A percentile compares a stretch with the other conserved stretches of the same genome.
Conservation (phyloP, 2,797 vertebrate genomes). For the Danio choprae region DNA sequence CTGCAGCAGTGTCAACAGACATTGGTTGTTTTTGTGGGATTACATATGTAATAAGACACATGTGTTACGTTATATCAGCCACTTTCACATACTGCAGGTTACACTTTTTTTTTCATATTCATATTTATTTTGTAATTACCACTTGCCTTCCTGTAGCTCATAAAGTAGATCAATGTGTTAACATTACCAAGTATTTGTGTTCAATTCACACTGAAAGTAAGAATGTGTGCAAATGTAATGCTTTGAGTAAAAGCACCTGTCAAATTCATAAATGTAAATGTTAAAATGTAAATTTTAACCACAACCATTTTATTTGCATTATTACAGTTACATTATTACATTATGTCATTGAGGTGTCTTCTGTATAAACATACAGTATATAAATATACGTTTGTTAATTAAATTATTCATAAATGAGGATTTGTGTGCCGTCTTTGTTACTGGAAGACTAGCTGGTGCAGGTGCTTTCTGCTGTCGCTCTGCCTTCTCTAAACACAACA, state of each 20-base stretch:
- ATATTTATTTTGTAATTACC: no score
- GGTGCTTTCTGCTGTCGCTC: constrained; percentile 66
- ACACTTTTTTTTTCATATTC: no score
- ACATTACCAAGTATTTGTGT: no score
- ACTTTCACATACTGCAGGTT: no score
- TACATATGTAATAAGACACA: background rate
- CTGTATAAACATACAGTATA: background rate
- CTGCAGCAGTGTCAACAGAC: background rate
- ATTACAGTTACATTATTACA: background rate
- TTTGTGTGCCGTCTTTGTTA: constrained; percentile 38
- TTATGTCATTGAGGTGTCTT: background rate
- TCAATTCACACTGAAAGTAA: no score
- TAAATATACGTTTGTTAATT: constrained; percentile 1
- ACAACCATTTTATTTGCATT: background rate
- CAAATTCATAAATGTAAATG: no score
- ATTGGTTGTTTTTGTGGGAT: background rate
- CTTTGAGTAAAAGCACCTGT: no score
- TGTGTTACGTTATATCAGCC: background rate
- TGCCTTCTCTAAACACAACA: constrained; percentile 58
- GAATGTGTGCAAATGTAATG: no score
- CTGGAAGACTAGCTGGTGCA: constrained; percentile 51
- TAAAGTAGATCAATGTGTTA: no score
- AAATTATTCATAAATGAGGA: constrained; percentile 4
- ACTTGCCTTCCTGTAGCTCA: no score
- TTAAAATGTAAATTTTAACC: no score